A percentile compares a stretch with the other conserved stretches of the same genome.
Conservation (phyloP, 2,113 vertebrate species). For the Albula goreensis region DNA sequence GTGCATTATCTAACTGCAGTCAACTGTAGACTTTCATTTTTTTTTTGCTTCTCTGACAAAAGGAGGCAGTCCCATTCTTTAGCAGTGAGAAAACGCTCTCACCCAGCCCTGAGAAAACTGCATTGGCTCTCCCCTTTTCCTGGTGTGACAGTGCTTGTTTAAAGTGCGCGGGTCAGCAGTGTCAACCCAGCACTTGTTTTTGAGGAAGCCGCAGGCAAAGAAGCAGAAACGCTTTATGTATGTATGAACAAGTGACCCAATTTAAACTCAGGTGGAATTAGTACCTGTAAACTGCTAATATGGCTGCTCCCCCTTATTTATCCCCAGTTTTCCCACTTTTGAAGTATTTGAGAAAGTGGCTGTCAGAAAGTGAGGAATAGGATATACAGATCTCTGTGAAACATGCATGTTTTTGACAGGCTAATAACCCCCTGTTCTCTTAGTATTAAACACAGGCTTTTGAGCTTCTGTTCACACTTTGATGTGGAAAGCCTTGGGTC, state of each 20-base stretch:
- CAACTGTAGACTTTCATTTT: not conserved
- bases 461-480: not conserved
- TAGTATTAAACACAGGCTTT: not conserved
- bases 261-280: not conserved
- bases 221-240: not conserved
- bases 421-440: not conserved
- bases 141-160: not conserved
- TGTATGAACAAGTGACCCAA: not conserved
- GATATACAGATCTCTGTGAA: not conserved
- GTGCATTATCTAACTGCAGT: not conserved
- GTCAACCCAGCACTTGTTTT: not conserved
- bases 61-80: conserved; percentile 22
- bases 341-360: not conserved
- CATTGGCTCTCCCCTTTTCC: conserved; percentile 7
- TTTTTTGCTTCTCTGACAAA: conserved; percentile 7
- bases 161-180: not conserved
- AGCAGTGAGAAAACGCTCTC: conserved; percentile 9
- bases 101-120: conserved; percentile 10
- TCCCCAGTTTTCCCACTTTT: not conserved
- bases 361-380: not conserved
- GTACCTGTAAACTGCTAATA: not conserved
- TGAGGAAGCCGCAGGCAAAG: not conserved
- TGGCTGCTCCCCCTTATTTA: not conserved
- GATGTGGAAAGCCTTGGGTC: not conserved
- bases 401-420: not conserved